Conservation (phyloP, 2,113 vertebrate species). For the Phylloscopus trochiloides region DNA sequence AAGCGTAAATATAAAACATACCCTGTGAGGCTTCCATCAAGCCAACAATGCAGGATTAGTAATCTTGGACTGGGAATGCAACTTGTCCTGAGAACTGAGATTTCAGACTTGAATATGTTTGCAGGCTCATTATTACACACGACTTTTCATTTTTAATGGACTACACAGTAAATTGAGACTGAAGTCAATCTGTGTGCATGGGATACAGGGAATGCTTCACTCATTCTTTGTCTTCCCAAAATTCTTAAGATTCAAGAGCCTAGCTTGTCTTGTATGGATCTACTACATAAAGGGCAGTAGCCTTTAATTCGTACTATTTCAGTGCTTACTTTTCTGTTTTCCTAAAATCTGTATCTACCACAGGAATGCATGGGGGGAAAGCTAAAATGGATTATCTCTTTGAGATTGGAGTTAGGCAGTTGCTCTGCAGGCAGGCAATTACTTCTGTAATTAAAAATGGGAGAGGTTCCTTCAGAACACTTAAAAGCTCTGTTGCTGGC, state of each 20-base stretch:
- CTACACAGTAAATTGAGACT: not conserved
- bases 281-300: not conserved
- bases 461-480: not conserved
- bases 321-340: not conserved
- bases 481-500: not conserved
- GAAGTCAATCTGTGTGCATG: not conserved
- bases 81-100: not conserved
- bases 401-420: accelerated
- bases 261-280: not conserved
- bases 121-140: not conserved
- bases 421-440: not conserved
- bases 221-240: not conserved
- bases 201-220: not conserved
- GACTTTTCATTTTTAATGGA: not conserved
- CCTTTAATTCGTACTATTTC: not conserved
- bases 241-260: not conserved
- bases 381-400: not conserved
- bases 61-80: not conserved
- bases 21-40: not conserved
- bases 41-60: not conserved
- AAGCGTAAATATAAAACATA: not conserved
- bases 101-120: not conserved
- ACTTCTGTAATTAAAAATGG: not conserved
- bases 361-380: not conserved
- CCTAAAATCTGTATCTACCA: not conserved